A percentile compares a stretch with the other conserved stretches of the same genome.
These are phyloP conservation scores for Leptogaster cylindrica DNA, from an alignment of 2,888 invertebrate genomes.

Conservation along the genomic window DNA sequence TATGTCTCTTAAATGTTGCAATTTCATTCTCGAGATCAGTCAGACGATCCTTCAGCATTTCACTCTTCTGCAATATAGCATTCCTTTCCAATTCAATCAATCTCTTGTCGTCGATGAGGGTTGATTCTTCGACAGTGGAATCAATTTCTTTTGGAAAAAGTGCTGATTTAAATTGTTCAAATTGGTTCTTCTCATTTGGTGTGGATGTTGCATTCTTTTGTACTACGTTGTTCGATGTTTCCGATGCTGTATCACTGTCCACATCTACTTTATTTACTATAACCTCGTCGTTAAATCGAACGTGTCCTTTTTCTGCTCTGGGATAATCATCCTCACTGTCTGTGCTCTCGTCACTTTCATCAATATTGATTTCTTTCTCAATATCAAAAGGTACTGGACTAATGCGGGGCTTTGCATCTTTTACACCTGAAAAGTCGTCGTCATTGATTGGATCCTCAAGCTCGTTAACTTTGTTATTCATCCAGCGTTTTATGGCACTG, in stretches of 20 bases:
- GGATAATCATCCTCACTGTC: background rate
- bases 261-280: conserved; percentile 40
- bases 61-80: conserved; percentile 59
- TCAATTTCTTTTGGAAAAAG: conserved; percentile 52
- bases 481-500: conserved; percentile 66
- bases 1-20: conserved; percentile 65
- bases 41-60: conserved; percentile 68
- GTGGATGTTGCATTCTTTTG: conserved; percentile 41
- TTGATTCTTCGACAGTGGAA: background rate
- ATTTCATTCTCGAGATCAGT: conserved; percentile 72
- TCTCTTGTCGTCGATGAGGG: conserved; percentile 2
- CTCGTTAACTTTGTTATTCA: conserved; percentile 47
- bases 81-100: conserved; percentile 42
- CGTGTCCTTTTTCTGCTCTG: conserved; percentile 32
- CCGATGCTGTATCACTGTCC: conserved; percentile 35
- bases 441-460: background rate
- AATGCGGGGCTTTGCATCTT: conserved; percentile 12
- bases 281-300: conserved; percentile 46
- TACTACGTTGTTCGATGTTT: background rate
- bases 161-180: conserved; percentile 56
- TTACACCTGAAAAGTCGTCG: conserved; percentile 9
- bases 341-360: conserved; percentile 42
- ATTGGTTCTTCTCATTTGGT: conserved; percentile 51
- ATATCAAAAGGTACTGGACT: conserved; percentile 48
- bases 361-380: conserved; percentile 23